Conservation (phyloP, 2,797 vertebrate species). For the Eulemur albifrons region DNA sequence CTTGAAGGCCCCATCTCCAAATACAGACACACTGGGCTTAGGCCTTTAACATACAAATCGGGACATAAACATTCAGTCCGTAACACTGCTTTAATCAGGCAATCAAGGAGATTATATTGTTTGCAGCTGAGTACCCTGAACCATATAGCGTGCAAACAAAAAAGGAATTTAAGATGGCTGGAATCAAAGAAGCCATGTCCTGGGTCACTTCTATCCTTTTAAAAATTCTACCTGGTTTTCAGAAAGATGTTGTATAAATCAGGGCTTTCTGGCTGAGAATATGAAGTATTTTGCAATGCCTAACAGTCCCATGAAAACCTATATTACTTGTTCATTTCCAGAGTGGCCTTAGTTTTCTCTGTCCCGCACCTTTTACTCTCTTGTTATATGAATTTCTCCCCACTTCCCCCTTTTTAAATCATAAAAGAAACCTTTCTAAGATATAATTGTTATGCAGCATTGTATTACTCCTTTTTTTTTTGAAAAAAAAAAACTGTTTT, state of each 20-base stretch:
- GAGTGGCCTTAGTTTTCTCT: background rate
- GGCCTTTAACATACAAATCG: background rate
- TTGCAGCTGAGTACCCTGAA: background rate
- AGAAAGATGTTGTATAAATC: background rate
- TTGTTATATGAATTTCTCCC: background rate
- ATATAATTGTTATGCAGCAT: background rate
- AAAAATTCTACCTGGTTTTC: background rate
- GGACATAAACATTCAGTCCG: background rate
- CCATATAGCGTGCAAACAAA: background rate
- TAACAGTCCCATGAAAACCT: background rate
- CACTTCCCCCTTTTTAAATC: background rate
- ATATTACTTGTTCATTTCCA: background rate
- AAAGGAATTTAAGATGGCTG: background rate
- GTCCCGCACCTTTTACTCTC: background rate
- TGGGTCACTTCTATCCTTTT: background rate
- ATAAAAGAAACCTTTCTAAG: background rate
- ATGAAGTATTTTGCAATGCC: background rate
- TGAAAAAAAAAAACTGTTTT: background rate
- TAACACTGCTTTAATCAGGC: background rate
- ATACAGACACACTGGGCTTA: background rate
- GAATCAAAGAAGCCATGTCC: background rate
- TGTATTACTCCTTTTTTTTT: background rate
- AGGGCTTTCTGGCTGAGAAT: background rate
- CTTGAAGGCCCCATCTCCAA: background rate
- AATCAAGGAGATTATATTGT: background rate